These are phyloP conservation scores for Heliconius cydno DNA, from an alignment of 2,888 invertebrate species.

Conservation along the genomic window DNA sequence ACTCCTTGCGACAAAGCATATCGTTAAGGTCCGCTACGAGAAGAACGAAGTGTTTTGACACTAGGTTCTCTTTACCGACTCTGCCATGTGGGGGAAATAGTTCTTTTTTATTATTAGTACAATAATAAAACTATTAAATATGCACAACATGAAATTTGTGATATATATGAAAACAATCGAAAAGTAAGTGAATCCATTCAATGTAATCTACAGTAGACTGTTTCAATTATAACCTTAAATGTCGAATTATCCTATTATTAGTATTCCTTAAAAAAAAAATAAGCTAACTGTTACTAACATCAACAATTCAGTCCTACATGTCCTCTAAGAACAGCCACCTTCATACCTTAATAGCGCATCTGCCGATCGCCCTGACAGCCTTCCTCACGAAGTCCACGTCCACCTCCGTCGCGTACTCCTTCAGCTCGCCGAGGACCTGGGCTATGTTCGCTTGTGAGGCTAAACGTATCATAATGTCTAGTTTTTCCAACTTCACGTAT, in stretches of 20 bases:
- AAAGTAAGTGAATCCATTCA: neutral
- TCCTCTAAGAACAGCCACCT: neutral
- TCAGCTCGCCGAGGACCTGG: conserved; percentile 98
- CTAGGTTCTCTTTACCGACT: no score
- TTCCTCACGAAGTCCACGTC: conserved; percentile 99
- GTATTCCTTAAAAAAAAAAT: neutral
- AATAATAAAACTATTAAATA: neutral
- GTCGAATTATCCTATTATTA: neutral
- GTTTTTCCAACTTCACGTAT: conserved; percentile 98
- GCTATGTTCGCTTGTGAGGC: conserved; percentile 99
- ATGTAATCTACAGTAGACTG: no score
- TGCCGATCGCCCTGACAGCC: conserved; percentile 98
- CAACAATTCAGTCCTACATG: neutral
- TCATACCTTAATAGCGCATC: conserved; percentile 97
- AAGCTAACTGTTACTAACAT: neutral
- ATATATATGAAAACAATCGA: neutral
- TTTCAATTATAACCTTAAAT: neutral
- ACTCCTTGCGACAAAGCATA: neutral
- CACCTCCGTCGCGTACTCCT: conserved; percentile 99
- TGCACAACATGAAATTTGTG: neutral
- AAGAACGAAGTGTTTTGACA: no score
- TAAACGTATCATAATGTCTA: conserved; percentile 99
- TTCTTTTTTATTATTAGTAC: no score
- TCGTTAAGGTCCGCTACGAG: neutral
- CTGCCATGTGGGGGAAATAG: no score